A percentile compares a stretch with the other conserved stretches of the same genome.
phyloP scores from a whole-genome alignment of 2,113 vertebrate genomes.

The Syngnathoides biaculeatus region DNA sequence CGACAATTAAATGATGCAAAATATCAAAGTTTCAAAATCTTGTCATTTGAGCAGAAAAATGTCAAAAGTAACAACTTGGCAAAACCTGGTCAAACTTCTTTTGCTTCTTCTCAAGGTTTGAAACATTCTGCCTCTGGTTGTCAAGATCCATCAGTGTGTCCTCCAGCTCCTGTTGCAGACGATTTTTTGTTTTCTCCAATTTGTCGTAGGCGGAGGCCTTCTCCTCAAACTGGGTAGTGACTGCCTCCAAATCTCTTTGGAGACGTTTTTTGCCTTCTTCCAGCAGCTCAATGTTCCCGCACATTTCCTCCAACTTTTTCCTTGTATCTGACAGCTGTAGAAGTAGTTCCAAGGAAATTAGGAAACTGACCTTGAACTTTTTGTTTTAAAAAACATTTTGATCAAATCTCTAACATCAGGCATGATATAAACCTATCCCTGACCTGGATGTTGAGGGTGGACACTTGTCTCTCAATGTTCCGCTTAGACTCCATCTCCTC shows the following conservation, averaged over 20 bases:
- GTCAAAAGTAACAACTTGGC: neutral
- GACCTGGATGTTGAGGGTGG: slow-evolving; percentile 89
- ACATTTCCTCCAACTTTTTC: slow-evolving; percentile 87
- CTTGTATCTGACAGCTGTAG: slow-evolving; percentile 86
- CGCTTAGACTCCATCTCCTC: slow-evolving; percentile 91
- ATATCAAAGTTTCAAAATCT: neutral
- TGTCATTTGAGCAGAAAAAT: neutral
- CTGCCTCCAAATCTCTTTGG: slow-evolving; percentile 86
- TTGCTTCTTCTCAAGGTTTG: slow-evolving; percentile 96
- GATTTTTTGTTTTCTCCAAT: slow-evolving; percentile 92
- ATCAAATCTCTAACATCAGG: neutral
- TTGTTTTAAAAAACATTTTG: neutral
- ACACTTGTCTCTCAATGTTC: slow-evolving; percentile 87
- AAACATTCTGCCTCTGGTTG: slow-evolving; percentile 91
- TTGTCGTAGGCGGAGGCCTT: slow-evolving; percentile 90
- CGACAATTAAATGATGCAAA: neutral
- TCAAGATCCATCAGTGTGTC: slow-evolving; percentile 90
- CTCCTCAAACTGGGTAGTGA: slow-evolving; percentile 87
- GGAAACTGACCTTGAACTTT: neutral
- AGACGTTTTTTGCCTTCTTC: slow-evolving; percentile 91
- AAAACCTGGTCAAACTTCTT: slow-evolving; percentile 96
- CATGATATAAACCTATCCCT: slow-evolving; percentile 2
- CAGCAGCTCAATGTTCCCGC: slow-evolving; percentile 79
- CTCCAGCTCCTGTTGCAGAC: slow-evolving; percentile 92
- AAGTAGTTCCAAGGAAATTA: slow-evolving; percentile 2